These are phyloP conservation scores for Pheosia gnoma DNA, from an alignment of 2,888 invertebrate genomes.

Conservation along the genomic window DNA sequence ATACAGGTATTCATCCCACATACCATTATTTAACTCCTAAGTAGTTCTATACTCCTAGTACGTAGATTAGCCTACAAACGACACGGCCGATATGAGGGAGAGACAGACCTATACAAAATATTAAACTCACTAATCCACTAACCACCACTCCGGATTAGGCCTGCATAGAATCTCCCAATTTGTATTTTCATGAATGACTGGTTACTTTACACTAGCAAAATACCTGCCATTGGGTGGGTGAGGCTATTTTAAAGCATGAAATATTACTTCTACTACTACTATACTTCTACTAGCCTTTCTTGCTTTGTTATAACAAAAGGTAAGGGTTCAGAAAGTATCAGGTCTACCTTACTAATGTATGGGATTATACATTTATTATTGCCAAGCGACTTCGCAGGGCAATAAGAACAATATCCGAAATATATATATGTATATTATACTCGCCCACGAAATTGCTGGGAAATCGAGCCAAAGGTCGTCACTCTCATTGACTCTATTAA, in stretches of 20 bases:
- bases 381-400: not conserved
- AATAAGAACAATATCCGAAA: not conserved
- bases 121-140: not conserved
- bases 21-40: not conserved
- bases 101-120: not conserved
- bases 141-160: no score
- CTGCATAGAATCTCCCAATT: no score
- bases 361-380: not conserved
- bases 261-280: no score
- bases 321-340: no score
- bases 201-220: no score
- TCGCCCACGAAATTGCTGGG: slow-evolving; percentile 23
- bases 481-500: slow-evolving; percentile 37
- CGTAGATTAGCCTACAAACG: no score
- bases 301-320: no score
- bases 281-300: no score
- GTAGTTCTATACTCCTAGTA: not conserved
- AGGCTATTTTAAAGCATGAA: no score
- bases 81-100: not conserved
- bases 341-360: not conserved
- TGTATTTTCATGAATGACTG: no score
- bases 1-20: slow-evolving; percentile 71
- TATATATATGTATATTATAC: slow-evolving; percentile 17
- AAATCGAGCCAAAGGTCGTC: slow-evolving; percentile 35
- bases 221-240: no score